Percentiles rank a stretch among this genome's conserved stretches.
phyloP scores from a whole-genome alignment of 2,797 vertebrate species.

The Dallia pectoralis region DNA sequence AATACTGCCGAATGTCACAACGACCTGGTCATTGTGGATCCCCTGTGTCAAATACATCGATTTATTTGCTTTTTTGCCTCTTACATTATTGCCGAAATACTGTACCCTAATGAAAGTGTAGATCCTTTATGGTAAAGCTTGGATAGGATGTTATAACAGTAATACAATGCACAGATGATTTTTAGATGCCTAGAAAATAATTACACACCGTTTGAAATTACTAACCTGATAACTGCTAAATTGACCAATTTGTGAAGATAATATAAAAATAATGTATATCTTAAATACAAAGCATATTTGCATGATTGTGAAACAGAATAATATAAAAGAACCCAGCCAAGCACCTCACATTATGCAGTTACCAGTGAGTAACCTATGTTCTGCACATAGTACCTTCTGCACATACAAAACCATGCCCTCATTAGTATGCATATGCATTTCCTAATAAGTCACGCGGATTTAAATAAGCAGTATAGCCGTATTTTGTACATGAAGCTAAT shows the following conservation, averaged over 20 bases:
- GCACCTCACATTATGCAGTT: neutral
- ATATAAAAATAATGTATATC: too few relatives aligned
- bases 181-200: neutral
- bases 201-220: neutral
- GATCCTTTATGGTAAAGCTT: neutral
- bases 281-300: neutral
- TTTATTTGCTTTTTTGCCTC: neutral
- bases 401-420: neutral
- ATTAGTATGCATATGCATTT: constrained; percentile 1
- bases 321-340: neutral
- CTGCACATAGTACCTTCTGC: neutral
- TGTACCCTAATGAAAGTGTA: neutral
- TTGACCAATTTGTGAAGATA: neutral
- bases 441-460: neutral
- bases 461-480: too few relatives aligned
- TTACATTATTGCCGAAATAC: neutral
- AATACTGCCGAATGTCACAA: neutral
- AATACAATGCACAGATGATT: neutral
- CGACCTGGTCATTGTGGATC: neutral
- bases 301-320: neutral
- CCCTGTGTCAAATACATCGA: neutral
- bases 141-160: neutral
- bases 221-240: neutral
- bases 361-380: neutral
- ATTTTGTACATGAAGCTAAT: neutral